These are phyloP conservation scores for Lontra canadensis DNA, from an alignment of 2,113 vertebrate genomes.

Conservation along the genomic window DNA sequence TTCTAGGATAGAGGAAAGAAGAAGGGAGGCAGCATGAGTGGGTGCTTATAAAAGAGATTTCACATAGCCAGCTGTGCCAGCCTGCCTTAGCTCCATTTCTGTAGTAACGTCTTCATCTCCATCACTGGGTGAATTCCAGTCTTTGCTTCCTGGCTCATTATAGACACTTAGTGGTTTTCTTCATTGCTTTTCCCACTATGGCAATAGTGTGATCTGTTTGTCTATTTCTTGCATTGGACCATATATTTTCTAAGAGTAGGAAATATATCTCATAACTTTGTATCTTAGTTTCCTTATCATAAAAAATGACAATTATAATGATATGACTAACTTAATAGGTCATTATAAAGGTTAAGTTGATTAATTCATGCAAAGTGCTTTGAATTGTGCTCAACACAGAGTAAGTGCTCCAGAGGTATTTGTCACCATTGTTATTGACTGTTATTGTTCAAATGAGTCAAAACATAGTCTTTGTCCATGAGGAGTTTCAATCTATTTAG, in stretches of 20 bases:
- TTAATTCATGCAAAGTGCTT: neutral
- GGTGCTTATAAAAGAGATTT: neutral
- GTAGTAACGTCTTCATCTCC: neutral
- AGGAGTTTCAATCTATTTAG: neutral
- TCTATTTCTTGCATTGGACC: neutral
- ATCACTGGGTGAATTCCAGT: neutral
- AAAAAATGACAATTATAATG: neutral
- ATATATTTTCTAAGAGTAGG: neutral
- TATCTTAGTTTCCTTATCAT: neutral
- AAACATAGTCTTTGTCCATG: neutral
- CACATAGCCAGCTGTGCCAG: neutral
- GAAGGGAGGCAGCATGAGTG: neutral
- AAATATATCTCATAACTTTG: neutral
- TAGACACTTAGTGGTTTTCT: neutral
- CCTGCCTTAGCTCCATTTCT: neutral
- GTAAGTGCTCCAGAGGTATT: neutral
- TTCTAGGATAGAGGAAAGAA: neutral
- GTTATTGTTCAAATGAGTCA: neutral
- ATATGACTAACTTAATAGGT: neutral
- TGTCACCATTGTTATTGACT: neutral
- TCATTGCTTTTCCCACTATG: neutral
- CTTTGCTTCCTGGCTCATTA: neutral
- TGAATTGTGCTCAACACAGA: neutral
- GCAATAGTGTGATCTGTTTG: neutral
- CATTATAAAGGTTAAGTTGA: neutral